Conservation (phyloP, 2,113 vertebrate species). For the Zosterops pallidus region DNA sequence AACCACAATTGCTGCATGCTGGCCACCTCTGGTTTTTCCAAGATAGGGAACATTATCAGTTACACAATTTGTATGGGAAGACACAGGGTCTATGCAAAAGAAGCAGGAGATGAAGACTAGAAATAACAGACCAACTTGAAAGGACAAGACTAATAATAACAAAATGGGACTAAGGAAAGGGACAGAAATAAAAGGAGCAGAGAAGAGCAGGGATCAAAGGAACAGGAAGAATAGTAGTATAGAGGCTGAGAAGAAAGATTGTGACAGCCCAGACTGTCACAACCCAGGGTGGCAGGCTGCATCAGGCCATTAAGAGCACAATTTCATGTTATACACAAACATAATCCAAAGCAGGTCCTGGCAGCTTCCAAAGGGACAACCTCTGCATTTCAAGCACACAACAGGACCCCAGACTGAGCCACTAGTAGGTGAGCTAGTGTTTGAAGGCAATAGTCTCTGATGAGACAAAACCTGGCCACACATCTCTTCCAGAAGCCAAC, state of each 20-base stretch:
- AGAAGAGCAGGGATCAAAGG: neutral
- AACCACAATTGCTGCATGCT: rapidly evolving
- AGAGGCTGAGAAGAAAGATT: neutral
- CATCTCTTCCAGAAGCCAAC: neutral
- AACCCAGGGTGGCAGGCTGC: neutral
- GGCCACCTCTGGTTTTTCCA: neutral
- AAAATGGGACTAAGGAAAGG: neutral
- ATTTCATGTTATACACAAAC: rapidly evolving
- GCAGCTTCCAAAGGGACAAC: neutral
- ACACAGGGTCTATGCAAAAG: neutral
- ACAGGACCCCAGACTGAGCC: neutral
- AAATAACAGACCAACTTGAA: neutral
- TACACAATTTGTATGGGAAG: neutral
- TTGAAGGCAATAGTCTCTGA: neutral
- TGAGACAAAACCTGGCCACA: neutral
- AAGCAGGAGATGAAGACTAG: neutral
- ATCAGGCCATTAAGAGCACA: neutral
- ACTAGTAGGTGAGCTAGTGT: neutral
- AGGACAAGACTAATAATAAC: neutral
- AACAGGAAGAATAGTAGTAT: neutral
- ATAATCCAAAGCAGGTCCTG: neutral
- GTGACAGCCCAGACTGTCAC: neutral
- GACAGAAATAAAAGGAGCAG: neutral
- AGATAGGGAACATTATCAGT: neutral
- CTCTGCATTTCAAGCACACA: neutral